These are phyloP conservation scores for Xestia c-nigrum DNA, from an alignment of 2,888 invertebrate genomes.

Conservation along the genomic window DNA sequence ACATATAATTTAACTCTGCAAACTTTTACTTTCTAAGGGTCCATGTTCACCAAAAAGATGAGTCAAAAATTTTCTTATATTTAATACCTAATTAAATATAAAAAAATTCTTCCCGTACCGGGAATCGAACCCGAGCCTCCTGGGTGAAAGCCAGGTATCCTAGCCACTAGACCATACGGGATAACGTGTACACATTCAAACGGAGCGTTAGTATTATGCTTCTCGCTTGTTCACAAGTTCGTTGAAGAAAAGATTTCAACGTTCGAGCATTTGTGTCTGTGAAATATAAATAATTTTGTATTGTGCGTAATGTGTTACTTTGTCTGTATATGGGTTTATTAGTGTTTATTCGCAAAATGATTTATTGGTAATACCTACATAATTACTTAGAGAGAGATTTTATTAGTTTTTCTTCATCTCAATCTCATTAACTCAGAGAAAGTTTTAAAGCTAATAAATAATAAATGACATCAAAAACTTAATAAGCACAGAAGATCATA, in stretches of 20 bases:
- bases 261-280: constrained; percentile 33
- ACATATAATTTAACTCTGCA: background rate
- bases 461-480: constrained; percentile 35
- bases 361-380: background rate
- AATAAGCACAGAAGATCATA: constrained; percentile 27
- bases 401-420: constrained; percentile 7
- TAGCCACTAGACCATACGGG: constrained; percentile 93
- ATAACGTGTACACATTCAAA: constrained; percentile 49
- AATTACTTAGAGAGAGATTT: background rate
- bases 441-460: constrained; percentile 43
- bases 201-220: background rate
- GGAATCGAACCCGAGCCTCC: constrained; percentile 94
- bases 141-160: constrained; percentile 94
- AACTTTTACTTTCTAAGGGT: background rate
- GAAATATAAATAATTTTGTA: background rate
- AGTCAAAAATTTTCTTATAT: no score
- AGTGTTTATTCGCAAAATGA: background rate
- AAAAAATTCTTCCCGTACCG: constrained; percentile 91
- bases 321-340: background rate
- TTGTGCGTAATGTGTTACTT: background rate
- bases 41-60: no score
- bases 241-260: constrained; percentile 77
- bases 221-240: background rate
- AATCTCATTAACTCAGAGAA: constrained; percentile 35
- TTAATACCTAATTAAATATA: background rate